phyloP scores from a whole-genome alignment of 2,888 invertebrate species.

The Escarpia spicata region DNA sequence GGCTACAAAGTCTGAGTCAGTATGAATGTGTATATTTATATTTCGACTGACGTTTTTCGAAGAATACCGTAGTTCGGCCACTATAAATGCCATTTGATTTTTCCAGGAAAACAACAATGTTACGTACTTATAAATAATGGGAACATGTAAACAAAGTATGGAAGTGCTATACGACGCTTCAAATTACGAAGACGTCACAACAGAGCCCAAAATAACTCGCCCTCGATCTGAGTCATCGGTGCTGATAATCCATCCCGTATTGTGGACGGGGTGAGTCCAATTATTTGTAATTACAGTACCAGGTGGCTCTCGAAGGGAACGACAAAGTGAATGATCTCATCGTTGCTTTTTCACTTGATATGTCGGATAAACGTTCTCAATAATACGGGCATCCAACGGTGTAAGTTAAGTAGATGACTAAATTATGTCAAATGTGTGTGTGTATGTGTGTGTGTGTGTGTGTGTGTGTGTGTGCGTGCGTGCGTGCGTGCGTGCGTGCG shows the following conservation, averaged over 20 bases:
- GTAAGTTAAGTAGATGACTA: too few species aligned
- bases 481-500: not conserved
- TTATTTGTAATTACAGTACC: not conserved
- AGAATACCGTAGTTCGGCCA: too few species aligned
- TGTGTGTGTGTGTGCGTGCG: not conserved
- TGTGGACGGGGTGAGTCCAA: not conserved
- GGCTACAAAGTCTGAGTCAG: too few species aligned
- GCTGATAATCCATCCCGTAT: not conserved
- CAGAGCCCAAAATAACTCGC: not conserved
- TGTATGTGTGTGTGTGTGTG: not conserved
- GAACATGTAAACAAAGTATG: too few species aligned
- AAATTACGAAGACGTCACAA: too few species aligned
- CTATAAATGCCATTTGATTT: too few species aligned
- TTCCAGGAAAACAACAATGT: too few species aligned
- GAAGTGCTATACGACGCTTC: too few species aligned
- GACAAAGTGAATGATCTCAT: not conserved
- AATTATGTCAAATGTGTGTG: not conserved
- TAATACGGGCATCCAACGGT: too few species aligned
- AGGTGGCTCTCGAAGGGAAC: not conserved
- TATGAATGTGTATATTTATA: too few species aligned
- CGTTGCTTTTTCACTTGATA: not conserved
- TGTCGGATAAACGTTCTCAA: not conserved
- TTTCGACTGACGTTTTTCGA: too few species aligned
- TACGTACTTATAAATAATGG: too few species aligned
- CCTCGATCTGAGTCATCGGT: not conserved